Base-by-base conservation (phyloP, 2,888 invertebrate species). In the Poecilobothrus nobilitatus region DNA sequence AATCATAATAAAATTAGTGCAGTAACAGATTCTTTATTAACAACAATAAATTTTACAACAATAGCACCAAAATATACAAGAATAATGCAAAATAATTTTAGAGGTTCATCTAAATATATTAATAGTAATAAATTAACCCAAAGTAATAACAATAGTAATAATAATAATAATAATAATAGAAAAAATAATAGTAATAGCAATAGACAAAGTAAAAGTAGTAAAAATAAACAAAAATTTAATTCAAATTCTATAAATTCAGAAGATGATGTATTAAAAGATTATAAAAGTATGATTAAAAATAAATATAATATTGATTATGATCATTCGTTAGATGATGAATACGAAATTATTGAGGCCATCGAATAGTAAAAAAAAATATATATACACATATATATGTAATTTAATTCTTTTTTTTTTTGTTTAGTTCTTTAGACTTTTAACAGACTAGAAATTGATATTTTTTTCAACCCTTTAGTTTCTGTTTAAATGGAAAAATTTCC, bases 251-350 rank as follows among this genome's bases (percentile, higher is more conserved):
- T 70, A 6, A 67, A 69, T 37, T 15, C 70, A 62, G 66, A 71
- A 44, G 70, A 68, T 9, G 70, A 72, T 66, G 78, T 78, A 67
- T 76, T 80, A 20, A 79, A 78, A 72, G 79, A 81, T 72, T 80
- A 80, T 73, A 80, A 81, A 72, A 81, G 81, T 71, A 79, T 78
- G 76, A 81, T 80, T 66, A 81, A 80, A 74, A 81, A 81, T 69
- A 80, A 81, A 76, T 81, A 81, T 74, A 81, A 81, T 71, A 81
- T 81, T 76, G 81, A 81, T 76, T 81, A 81, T 73, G 81, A 81
- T 75, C 80, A 81, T 76, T 79, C 81, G 72, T 76, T 81, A 72
- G 81, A 81, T 72, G 81, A 80, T 75, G 80, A 81, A 77, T 81
- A 81, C 75, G 81, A 81, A 78, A 81, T 81, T 77, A 81, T 81